A percentile compares a stretch with the other conserved stretches of the same genome.
phyloP scores from a whole-genome alignment of 2,888 invertebrate species.

The Dastarcus helophoroides region DNA sequence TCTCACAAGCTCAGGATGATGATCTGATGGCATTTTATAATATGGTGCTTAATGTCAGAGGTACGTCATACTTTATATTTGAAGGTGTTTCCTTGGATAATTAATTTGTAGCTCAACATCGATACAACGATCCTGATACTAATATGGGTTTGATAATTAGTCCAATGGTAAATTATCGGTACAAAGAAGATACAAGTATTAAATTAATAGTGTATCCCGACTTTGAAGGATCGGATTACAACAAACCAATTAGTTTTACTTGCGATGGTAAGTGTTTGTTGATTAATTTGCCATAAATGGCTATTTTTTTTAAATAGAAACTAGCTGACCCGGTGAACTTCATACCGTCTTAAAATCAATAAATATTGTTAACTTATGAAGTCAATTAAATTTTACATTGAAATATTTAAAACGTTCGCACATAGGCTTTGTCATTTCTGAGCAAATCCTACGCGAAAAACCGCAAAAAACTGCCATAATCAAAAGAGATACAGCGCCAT shows the following conservation, averaged over 20 bases:
- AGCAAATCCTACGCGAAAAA: no score
- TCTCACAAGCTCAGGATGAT: slow-evolving; percentile 42
- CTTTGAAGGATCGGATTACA: slow-evolving; percentile 35
- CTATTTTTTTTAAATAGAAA: no score
- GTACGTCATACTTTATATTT: slow-evolving; percentile 39
- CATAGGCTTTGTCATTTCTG: no score
- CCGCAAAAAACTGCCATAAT: no score
- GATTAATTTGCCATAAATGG: slow-evolving; percentile 1
- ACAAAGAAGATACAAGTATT: slow-evolving; percentile 69
- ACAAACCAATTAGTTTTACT: slow-evolving; percentile 70
- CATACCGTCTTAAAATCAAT: no score
- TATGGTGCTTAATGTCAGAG: slow-evolving; percentile 70
- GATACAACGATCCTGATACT: slow-evolving; percentile 59
- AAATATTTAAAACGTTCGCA: no score
- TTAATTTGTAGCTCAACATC: slow-evolving; percentile 51
- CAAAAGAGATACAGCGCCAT: no score
- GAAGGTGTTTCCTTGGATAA: neutral
- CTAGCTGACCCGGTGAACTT: no score
- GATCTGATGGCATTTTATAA: slow-evolving; percentile 73
- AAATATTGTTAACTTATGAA: no score
- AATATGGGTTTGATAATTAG: slow-evolving; percentile 87
- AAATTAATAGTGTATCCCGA: slow-evolving; percentile 72
- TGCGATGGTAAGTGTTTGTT: slow-evolving; percentile 64
- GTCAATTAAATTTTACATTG: no score
- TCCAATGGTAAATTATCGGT: slow-evolving; percentile 70